Evolutionary conservation across 2,797 vertebrate species (phyloP).

Genomic region (Neostethus bicornis): DNA sequence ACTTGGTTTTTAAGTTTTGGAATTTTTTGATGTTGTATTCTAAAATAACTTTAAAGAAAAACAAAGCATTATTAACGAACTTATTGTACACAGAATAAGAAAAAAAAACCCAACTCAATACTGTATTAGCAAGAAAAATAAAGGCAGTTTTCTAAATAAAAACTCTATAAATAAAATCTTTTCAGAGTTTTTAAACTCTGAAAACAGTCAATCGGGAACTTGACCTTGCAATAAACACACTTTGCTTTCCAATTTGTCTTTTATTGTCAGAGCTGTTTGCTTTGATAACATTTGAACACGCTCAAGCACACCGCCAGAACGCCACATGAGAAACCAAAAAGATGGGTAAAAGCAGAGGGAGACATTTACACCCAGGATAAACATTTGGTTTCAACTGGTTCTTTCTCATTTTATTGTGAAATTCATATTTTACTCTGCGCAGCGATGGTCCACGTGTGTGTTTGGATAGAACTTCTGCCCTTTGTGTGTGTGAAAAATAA

Average conservation of each 20-base stretch:
- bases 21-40: too few species aligned
- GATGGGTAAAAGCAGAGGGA: conserved; percentile 73
- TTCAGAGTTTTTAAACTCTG: too few species aligned
- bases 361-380: conserved; percentile 71
- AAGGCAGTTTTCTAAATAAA: too few species aligned
- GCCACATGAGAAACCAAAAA: conserved; percentile 75
- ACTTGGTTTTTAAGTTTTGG: too few species aligned
- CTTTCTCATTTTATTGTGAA: conserved; percentile 80
- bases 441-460: conserved; percentile 91
- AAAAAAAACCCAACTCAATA: too few species aligned
- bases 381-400: conserved; percentile 75
- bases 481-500: conserved; percentile 75
- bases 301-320: conserved; percentile 84
- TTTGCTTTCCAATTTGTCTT: conserved; percentile 88
- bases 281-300: conserved; percentile 92
- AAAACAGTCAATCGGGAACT: too few species aligned
- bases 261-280: conserved; percentile 97
- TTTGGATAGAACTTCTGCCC: conserved; percentile 86
- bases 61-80: too few species aligned
- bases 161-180: too few species aligned
- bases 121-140: too few species aligned
- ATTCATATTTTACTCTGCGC: conserved; percentile 81
- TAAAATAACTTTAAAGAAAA: too few species aligned
- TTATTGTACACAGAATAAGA: too few species aligned
- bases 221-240: conserved; percentile 33